phyloP scores from a whole-genome alignment of 2,113 vertebrate species.

The Lepidothrix coronata region DNA sequence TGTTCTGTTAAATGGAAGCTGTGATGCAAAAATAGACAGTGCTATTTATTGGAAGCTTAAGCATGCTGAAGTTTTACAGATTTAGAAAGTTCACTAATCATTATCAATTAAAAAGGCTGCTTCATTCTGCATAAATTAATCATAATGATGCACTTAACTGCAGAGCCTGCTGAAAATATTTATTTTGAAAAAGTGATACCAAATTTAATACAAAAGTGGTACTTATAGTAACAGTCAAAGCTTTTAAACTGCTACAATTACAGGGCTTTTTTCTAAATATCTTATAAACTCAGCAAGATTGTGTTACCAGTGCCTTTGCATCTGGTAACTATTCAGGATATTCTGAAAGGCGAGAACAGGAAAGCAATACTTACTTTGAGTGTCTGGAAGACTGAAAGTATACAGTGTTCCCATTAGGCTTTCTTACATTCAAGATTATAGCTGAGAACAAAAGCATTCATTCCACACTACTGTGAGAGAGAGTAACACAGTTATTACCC shows the following conservation, averaged over 20 bases:
- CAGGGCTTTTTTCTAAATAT: background rate
- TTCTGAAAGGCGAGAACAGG: background rate
- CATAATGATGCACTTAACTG: background rate
- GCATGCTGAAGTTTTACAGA: slow-evolving; percentile 22
- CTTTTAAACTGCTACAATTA: background rate
- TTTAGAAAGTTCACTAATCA: slow-evolving; percentile 48
- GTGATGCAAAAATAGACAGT: slow-evolving; percentile 54
- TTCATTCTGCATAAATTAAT: slow-evolving; percentile 33
- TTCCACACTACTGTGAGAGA: background rate
- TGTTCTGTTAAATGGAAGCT: slow-evolving; percentile 14
- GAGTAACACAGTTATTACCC: background rate
- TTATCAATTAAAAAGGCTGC: slow-evolving; percentile 37
- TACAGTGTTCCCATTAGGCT: background rate
- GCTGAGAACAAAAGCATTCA: background rate
- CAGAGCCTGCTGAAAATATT: background rate
- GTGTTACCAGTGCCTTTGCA: background rate
- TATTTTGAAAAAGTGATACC: background rate
- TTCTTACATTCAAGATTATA: background rate
- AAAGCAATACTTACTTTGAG: background rate
- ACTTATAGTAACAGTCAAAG: background rate
- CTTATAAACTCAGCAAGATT: background rate
- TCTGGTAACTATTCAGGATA: background rate
- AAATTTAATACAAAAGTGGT: background rate
- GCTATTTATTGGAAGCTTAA: slow-evolving; percentile 26
- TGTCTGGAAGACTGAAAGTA: background rate